These are phyloP conservation scores for Drosophila willistoni DNA, from an alignment of 1,140 invertebrate species.

Conservation along the genomic window DNA sequence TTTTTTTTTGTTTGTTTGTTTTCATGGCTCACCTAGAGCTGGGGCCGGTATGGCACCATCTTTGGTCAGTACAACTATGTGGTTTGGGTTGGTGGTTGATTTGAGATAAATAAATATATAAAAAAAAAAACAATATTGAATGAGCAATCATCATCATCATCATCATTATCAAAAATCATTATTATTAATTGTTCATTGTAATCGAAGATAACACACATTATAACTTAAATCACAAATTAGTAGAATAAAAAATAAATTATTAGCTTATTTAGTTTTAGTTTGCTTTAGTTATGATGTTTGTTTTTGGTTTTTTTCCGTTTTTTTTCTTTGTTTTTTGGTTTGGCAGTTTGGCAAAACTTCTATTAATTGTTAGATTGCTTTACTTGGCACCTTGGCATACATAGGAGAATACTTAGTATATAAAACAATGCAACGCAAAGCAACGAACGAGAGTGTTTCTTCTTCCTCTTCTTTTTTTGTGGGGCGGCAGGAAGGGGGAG, in stretches of 20 bases:
- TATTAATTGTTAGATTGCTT: slow-evolving; percentile 43
- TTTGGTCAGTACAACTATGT: slow-evolving; percentile 89
- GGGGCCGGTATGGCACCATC: slow-evolving; percentile 89
- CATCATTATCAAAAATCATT: slow-evolving; percentile 48
- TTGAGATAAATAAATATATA: slow-evolving; percentile 70
- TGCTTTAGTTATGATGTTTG: slow-evolving; percentile 26
- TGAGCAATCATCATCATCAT: slow-evolving; percentile 50
- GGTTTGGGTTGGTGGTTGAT: slow-evolving; percentile 53
- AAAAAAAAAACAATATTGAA: slow-evolving; percentile 57
- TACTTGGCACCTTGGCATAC: slow-evolving; percentile 44
- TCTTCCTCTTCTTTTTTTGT: not conserved
- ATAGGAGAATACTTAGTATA: slow-evolving; percentile 5
- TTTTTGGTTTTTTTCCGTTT: not conserved
- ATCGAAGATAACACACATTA: slow-evolving; percentile 42
- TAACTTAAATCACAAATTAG: slow-evolving; percentile 47
- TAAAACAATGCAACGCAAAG: slow-evolving; percentile 28
- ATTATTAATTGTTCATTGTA: slow-evolving; percentile 48
- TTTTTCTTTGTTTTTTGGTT: slow-evolving; percentile 9
- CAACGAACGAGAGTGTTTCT: not conserved
- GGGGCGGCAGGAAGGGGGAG: too few relatives aligned
- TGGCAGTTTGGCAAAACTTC: slow-evolving; percentile 49
- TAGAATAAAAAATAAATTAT: slow-evolving; percentile 9
- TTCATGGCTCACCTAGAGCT: slow-evolving; percentile 86
- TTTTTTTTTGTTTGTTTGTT: slow-evolving; percentile 7
- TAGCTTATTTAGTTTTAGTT: slow-evolving; percentile 32